These are phyloP conservation scores for Polypedilum pembai DNA, from an alignment of 1,140 invertebrate species.

Conservation along the genomic window DNA sequence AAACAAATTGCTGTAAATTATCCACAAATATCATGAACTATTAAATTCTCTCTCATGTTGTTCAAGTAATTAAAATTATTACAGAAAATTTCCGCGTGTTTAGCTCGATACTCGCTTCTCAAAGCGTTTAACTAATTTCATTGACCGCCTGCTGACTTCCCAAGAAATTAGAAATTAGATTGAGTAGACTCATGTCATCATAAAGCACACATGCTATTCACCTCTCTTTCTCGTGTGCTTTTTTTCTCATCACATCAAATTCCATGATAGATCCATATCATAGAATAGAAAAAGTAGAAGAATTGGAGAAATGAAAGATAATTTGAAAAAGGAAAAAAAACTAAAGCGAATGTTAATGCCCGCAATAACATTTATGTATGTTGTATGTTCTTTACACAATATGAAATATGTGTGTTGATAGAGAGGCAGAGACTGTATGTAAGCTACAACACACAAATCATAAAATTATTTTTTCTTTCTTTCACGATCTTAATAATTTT, in stretches of 20 bases:
- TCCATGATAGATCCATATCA: slow-evolving; percentile 3
- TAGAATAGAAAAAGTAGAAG: neutral
- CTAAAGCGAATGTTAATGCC: slow-evolving; percentile 8
- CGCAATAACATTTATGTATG: neutral
- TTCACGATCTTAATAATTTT: neutral
- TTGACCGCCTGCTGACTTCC: slow-evolving; percentile 12
- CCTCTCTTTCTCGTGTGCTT: neutral
- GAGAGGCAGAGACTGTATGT: neutral
- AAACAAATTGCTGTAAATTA: no score
- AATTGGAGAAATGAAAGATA: slow-evolving; percentile 19
- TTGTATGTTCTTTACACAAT: neutral
- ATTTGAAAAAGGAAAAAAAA: neutral
- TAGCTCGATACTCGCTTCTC: neutral
- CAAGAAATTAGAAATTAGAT: neutral
- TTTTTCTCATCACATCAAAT: slow-evolving; percentile 1
- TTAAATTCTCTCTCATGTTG: neutral
- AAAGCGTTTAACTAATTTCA: neutral
- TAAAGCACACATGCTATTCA: slow-evolving; percentile 11
- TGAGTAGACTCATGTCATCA: neutral
- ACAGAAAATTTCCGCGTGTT: neutral
- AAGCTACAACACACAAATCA: neutral
- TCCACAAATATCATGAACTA: neutral
- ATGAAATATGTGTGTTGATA: neutral
- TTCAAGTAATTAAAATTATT: neutral
- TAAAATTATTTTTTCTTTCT: neutral